Percentiles rank a stretch among this genome's conserved stretches.
These are phyloP conservation scores for Drosophila quasianomalipes DNA, from an alignment of 2,888 invertebrate genomes.

Conservation along the genomic window DNA sequence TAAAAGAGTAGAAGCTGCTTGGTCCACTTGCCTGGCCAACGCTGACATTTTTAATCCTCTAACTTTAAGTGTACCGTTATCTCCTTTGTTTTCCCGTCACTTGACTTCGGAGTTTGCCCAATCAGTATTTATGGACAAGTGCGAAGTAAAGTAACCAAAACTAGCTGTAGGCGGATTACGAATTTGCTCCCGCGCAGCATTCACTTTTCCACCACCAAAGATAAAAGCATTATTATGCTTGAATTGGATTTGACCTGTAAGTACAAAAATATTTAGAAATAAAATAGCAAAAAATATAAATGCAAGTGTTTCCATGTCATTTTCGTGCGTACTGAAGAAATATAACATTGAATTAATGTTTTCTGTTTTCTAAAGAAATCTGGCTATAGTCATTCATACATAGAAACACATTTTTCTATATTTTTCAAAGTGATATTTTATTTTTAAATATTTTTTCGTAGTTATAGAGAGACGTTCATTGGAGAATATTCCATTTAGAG, in stretches of 20 bases:
- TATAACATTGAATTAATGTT: neutral
- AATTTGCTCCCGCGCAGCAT: neutral
- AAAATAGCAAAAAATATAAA: neutral
- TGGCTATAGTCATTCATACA: too few relatives aligned
- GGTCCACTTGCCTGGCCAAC: conserved; percentile 3
- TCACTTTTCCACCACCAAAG: too few relatives aligned
- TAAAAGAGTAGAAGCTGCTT: conserved; percentile 28
- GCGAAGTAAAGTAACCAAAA: neutral
- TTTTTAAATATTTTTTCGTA: neutral
- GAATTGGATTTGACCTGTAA: neutral
- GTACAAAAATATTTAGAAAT: neutral
- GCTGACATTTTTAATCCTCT: conserved; percentile 10
- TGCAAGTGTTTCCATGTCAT: neutral
- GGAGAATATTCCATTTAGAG: too few relatives aligned
- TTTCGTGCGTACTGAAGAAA: neutral
- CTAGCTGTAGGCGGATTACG: neutral
- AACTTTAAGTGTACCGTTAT: conserved; percentile 5
- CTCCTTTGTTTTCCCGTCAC: conserved; percentile 18
- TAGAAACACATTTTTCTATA: neutral
- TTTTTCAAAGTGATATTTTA: neutral
- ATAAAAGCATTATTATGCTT: neutral
- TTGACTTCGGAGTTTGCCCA: conserved; percentile 22
- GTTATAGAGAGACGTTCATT: neutral
- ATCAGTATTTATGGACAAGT: conserved; percentile 10
- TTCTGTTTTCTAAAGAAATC: neutral